These are phyloP conservation scores for Damaliscus lunatus DNA, from an alignment of 2,113 vertebrate species.

Conservation along the genomic window DNA sequence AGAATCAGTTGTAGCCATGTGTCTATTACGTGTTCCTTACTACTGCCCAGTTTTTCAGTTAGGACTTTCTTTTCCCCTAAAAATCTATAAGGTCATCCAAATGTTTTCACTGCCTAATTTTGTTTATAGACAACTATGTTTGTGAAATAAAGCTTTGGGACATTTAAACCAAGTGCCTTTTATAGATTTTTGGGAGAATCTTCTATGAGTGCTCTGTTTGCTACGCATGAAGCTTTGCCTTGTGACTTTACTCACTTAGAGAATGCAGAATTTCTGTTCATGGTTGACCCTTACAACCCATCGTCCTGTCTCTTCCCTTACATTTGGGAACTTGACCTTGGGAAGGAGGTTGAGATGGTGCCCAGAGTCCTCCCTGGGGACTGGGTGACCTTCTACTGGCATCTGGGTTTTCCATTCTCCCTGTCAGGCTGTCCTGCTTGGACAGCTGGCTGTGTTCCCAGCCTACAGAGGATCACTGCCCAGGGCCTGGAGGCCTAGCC, in stretches of 20 bases:
- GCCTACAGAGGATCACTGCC: background rate
- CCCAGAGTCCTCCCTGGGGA: background rate
- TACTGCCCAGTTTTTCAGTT: background rate
- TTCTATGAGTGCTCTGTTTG: background rate
- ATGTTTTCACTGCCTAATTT: constrained; percentile 16
- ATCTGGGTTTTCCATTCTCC: background rate
- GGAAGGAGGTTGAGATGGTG: background rate
- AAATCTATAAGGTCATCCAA: background rate
- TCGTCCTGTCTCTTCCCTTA: background rate
- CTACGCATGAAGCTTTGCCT: background rate
- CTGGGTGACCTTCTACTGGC: constrained; percentile 13
- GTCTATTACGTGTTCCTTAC: background rate
- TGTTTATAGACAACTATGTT: background rate
- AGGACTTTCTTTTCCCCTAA: background rate
- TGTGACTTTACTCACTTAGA: background rate
- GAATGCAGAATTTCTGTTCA: background rate
- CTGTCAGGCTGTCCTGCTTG: background rate
- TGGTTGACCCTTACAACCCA: background rate
- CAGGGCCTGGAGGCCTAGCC: background rate
- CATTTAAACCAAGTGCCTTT: background rate
- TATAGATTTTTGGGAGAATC: background rate
- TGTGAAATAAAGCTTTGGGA: constrained; percentile 1
- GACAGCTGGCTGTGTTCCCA: constrained; percentile 27
- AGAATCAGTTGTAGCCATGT: background rate
- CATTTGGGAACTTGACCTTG: constrained; percentile 2